These are phyloP conservation scores for Cheirogaleus major DNA, from an alignment of 2,797 vertebrate species.

Conservation along the genomic window DNA sequence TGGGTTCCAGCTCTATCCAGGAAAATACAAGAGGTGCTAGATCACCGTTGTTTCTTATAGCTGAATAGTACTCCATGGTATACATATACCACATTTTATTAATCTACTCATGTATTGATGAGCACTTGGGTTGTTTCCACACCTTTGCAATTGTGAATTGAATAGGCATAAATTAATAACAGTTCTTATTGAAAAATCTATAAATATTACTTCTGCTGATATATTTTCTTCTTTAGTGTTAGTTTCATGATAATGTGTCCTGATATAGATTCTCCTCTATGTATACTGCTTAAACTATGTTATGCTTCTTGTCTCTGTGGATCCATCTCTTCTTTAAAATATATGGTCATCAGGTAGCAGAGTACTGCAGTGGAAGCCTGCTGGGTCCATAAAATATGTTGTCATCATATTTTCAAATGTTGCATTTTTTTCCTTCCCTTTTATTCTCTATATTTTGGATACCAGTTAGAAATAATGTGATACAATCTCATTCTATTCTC, in stretches of 20 bases:
- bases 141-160: too few species aligned
- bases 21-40: too few species aligned
- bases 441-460: not conserved
- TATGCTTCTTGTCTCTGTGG: not conserved
- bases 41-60: too few species aligned
- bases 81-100: too few species aligned
- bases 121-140: too few species aligned
- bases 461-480: not conserved
- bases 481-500: not conserved
- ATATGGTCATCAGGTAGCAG: not conserved
- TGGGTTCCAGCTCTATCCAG: too few species aligned
- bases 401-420: not conserved
- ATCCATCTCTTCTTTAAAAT: not conserved
- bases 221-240: not conserved
- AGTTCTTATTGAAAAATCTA: not conserved
- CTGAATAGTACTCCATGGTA: too few species aligned
- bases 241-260: not conserved
- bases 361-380: too few species aligned
- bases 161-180: not conserved
- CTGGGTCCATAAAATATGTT: too few species aligned
- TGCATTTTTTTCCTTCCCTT: not conserved
- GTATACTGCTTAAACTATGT: not conserved
- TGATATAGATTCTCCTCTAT: not conserved
- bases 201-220: not conserved
- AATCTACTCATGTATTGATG: too few species aligned